Base-by-base conservation (phyloP, 2,888 invertebrate species). In the Gymnosoma rotundatum region DNA sequence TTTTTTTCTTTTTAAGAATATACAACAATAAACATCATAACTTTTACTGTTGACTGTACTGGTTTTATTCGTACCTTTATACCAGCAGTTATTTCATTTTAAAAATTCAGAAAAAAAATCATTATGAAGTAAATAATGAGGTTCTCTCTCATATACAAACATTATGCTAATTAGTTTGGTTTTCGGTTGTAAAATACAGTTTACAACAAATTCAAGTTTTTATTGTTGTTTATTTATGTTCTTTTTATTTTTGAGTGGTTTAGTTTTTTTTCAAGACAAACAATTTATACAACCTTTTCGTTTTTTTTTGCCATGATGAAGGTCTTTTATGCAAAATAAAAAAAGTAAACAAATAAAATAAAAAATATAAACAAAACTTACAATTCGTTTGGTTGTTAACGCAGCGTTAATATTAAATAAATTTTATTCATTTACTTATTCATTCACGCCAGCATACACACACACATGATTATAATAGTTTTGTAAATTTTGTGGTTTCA, bases 181-280 rank as follows among this genome's bases (percentile, higher is more conserved):
- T 74, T 79, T 73, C n/a, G 80, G 75, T 76, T 82, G 81, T 82
- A 82, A 82, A 82, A 42, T 76, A 76, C 42, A 81, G 75, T 81
- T 81, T 81, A 81, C 75, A 81, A 70, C 75, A 64, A 63, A 64
- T 64, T 75, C 42, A 75, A 75, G 6, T 72, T 79, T 64, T 64
- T 64, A 60, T 72, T 79, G 72, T 56, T 70, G 45, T 18, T 50
- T 78, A 70, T 54, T 45, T 61, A 52, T 54, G 54, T 78, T 67
- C 14, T 5, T 58, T 66, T 25, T 21, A 50, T 61, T 64, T 52
- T 72, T 60, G 60, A 79, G 45, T 79, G 73, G 67, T 66, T 42
- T 70, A 32, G 32, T 67, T 73, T 52, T 61, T 73, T 21, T 74
- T 61, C 36, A 66, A 80, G 73, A 74, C 73, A 54, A 52, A 73